These are phyloP conservation scores for Acronicta leporina DNA, from an alignment of 2,888 invertebrate genomes.

Conservation along the genomic window DNA sequence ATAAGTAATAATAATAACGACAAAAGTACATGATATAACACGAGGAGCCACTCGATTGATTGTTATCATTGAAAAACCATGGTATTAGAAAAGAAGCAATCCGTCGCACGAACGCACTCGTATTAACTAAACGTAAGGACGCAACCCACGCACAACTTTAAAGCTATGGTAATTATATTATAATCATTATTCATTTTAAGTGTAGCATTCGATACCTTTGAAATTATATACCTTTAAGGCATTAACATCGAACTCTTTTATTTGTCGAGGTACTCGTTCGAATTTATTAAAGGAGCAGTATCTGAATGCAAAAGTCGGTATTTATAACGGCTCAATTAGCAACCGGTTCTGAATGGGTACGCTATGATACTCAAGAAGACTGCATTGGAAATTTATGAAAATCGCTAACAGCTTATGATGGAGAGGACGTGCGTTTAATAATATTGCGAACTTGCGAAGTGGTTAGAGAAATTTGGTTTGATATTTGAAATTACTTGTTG, in stretches of 20 bases:
- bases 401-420: constrained; percentile 67
- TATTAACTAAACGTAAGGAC: constrained; percentile 38
- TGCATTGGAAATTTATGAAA: constrained; percentile 69
- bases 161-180: constrained; percentile 65
- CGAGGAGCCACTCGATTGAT: constrained; percentile 40
- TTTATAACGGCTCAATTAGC: constrained; percentile 74
- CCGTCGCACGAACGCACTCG: constrained; percentile 28
- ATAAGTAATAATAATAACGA: constrained; percentile 23
- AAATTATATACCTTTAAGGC: constrained; percentile 65
- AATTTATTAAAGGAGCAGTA: constrained; percentile 58
- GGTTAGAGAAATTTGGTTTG: constrained; percentile 23
- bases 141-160: constrained; percentile 64
- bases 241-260: constrained; percentile 53
- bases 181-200: constrained; percentile 74
- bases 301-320: constrained; percentile 65
- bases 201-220: constrained; percentile 69
- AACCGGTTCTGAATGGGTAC: constrained; percentile 60
- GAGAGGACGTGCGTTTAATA: constrained; percentile 14
- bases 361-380: constrained; percentile 65
- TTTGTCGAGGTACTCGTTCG: constrained; percentile 47
- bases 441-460: constrained; percentile 5
- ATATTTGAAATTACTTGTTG: constrained; percentile 23
- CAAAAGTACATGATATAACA: constrained; percentile 25
- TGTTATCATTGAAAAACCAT: constrained; percentile 50
- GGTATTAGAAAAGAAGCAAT: constrained; percentile 55